Evolutionary conservation across 2,797 vertebrate species (phyloP).

Genomic region (Anabas testudineus): DNA sequence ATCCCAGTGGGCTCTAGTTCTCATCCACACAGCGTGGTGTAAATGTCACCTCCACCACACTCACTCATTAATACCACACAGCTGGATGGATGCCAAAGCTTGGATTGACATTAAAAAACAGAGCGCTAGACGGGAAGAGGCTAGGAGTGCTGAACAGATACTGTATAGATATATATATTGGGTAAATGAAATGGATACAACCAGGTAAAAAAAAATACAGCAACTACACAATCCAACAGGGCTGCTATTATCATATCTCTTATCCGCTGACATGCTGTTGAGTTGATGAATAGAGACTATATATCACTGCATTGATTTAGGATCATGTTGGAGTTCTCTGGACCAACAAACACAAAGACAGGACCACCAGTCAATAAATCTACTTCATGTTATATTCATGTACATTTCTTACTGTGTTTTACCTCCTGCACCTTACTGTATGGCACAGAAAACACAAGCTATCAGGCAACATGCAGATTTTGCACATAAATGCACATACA

Average conservation of each 20-base stretch:
- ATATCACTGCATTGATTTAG: conserved; percentile 67
- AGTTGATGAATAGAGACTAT: conserved; percentile 54
- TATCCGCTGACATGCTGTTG: conserved; percentile 10
- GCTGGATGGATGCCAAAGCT: conserved; percentile 51
- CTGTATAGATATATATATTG: not conserved
- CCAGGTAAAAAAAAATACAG: not conserved
- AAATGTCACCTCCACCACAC: conserved; percentile 76
- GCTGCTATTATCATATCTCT: not conserved
- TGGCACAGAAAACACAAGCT: not conserved
- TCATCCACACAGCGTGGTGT: conserved; percentile 59
- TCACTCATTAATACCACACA: conserved; percentile 62
- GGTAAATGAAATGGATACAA: not conserved
- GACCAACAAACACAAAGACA: conserved; percentile 70
- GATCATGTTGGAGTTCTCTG: conserved; percentile 60
- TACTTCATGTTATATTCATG: conserved; percentile 76
- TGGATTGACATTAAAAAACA: conserved; percentile 46
- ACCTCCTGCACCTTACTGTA: conserved; percentile 30
- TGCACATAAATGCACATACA: not conserved
- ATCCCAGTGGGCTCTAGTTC: conserved; percentile 59
- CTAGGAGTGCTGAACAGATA: not conserved
- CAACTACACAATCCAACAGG: not conserved
- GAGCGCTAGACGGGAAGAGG: not conserved
- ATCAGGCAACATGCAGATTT: not conserved
- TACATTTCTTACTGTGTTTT: conserved; percentile 64
- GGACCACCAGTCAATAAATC: conserved; percentile 69